Evolutionary conservation across 1,140 invertebrate genomes (phyloP), one percentile per base, ranked within the genome.

Genomic region (Lanistes nyassanus): DNA sequence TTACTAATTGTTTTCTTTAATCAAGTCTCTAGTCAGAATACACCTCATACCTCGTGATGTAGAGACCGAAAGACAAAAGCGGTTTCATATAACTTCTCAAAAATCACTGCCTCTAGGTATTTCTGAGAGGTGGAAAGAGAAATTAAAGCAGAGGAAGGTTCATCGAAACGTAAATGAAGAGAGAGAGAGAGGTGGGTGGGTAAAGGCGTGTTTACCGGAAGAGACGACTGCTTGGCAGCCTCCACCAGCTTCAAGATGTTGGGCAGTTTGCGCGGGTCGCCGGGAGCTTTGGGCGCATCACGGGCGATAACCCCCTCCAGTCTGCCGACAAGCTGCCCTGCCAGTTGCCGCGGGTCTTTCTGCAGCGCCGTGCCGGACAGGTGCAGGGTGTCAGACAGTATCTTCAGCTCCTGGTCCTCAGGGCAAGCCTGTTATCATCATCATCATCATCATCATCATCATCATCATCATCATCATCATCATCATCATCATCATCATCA

Each of bases 261-360:
- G 6, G 88, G 88, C 77, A 86, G 87, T 67, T 75, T 83, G 55
- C 76, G 79, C 11, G 84, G 85, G 77, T 89, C 88, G 5, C 80
- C 82, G 3, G 84, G 76, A 0, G 85, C 73, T 29, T 77, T 79
- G 21, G 87, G 87, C 13, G 83, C 65, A 64, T 88, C 87, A 64
- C 76, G 79, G 47, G 81, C 71, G 21, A 88, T 76, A 31, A 88
- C 82, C 13, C 79, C 77, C 23, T 85, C 89, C 2, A 99, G 91
- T 51, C 98, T 91, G 2, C 97, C 97, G 0, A 97, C 92, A 3
- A 99, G 90, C 88, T 99, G 97, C 0, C 97, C 95, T 0, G 96
- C 97, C 51, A 99, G 89, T 96, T 99, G 99, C 81, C 97, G 93
- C 0, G 97, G 96, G 88, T 98, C 95, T 74, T 93, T 92, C 19